phyloP scores from a whole-genome alignment of 2,888 invertebrate genomes.

The Lepeophtheirus nordmannii region DNA sequence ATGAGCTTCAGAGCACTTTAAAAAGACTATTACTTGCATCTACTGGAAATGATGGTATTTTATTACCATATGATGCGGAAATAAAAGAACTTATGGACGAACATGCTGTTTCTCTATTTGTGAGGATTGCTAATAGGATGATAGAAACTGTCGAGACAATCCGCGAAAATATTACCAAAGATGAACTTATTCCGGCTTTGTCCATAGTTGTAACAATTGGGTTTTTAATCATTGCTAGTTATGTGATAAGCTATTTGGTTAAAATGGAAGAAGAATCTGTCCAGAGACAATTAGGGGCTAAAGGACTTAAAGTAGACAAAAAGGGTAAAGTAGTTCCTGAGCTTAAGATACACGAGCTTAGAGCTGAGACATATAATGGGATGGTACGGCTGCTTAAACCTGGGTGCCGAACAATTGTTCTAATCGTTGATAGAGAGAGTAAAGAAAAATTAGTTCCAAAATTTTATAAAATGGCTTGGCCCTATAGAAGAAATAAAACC shows the following conservation, averaged over 20 bases:
- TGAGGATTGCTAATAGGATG: constrained; percentile 46
- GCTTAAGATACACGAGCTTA: constrained; percentile 69
- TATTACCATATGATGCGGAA: constrained; percentile 55
- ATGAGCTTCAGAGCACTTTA: constrained; percentile 42
- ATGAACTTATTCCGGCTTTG: constrained; percentile 59
- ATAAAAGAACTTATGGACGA: constrained; percentile 42
- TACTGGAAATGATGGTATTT: constrained; percentile 42
- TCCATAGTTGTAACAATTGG: constrained; percentile 60
- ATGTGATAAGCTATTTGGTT: constrained; percentile 68
- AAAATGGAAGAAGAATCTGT: constrained; percentile 44
- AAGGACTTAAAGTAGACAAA: constrained; percentile 24
- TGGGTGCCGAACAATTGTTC: constrained; percentile 78
- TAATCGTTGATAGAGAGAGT: constrained; percentile 75
- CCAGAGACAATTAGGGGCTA: constrained; percentile 29
- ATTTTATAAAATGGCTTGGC: constrained; percentile 86
- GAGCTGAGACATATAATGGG: constrained; percentile 88
- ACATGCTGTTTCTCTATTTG: constrained; percentile 15
- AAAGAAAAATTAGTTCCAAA: constrained; percentile 66
- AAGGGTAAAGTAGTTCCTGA: constrained; percentile 41
- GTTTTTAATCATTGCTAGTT: constrained; percentile 61
- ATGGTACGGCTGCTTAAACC: constrained; percentile 79
- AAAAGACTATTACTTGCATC: constrained; percentile 52
- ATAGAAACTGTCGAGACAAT: constrained; percentile 53
- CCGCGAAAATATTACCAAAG: constrained; percentile 53
- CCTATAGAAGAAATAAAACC: constrained; percentile 90